Evolutionary conservation across 2,888 invertebrate genomes (phyloP).

Genomic region (Ochropacha duplaris): DNA sequence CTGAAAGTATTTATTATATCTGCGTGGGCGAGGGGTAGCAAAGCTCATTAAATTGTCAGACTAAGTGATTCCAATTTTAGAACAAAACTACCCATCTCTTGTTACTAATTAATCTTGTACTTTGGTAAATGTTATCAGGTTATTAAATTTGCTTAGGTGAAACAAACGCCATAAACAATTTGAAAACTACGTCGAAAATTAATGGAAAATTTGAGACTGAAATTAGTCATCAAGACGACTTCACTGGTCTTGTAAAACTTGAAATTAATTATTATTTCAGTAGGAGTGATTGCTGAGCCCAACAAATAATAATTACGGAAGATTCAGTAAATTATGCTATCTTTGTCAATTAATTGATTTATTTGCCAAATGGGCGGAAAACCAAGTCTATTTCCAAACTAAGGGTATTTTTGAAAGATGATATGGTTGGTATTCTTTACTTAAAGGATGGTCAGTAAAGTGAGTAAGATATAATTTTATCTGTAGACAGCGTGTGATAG

Average conservation of each 20-base stretch:
- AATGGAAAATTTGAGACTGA: background rate
- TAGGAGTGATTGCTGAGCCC: background rate
- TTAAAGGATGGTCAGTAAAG: background rate
- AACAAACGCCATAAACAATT: background rate
- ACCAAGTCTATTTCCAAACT: no score
- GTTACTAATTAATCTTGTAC: background rate
- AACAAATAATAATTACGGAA: background rate
- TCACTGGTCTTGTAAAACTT: no score
- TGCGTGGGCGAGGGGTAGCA: background rate
- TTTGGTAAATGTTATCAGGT: background rate
- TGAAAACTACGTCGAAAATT: background rate
- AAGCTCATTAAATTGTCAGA: background rate
- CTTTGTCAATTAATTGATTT: background rate
- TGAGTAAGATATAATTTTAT: background rate
- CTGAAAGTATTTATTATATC: background rate
- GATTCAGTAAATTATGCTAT: background rate
- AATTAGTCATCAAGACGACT: background rate
- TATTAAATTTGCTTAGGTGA: background rate
- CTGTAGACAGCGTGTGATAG: background rate
- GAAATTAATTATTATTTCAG: background rate
- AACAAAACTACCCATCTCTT: background rate
- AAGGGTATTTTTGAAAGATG: background rate
- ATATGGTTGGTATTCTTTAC: background rate
- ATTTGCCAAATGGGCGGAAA: background rate
- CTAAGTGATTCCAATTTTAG: background rate